Evolutionary conservation across 2,888 invertebrate species (phyloP).

Genomic region (Sphaeridia pumilis): DNA sequence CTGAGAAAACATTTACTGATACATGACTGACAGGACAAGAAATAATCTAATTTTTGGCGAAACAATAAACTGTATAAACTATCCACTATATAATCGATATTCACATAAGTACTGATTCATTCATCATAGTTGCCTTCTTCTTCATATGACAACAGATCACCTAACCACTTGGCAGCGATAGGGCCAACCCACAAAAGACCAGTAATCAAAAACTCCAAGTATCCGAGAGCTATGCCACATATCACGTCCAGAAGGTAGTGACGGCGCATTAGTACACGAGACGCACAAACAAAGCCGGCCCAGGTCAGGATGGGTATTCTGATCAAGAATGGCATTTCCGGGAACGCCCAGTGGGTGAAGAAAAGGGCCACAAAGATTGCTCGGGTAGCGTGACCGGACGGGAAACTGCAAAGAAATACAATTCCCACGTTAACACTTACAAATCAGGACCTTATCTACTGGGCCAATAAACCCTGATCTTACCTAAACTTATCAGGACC

Average conservation of each 20-base stretch:
- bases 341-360: conserved; percentile 42
- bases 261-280: conserved; percentile 67
- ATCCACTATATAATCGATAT: too few relatives aligned
- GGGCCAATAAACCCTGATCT: too few relatives aligned
- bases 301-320: conserved; percentile 58
- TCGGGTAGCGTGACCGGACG: conserved; percentile 87
- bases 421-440: background rate
- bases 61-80: too few relatives aligned
- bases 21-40: too few relatives aligned
- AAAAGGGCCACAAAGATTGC: conserved; percentile 63
- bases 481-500: conserved; percentile 67
- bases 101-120: too few relatives aligned
- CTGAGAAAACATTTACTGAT: too few relatives aligned
- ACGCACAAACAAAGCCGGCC: conserved; percentile 60
- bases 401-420: conserved; percentile 51
- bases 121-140: too few relatives aligned
- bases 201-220: conserved; percentile 51
- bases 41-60: too few relatives aligned
- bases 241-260: conserved; percentile 79
- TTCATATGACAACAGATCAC: conserved; percentile 47
- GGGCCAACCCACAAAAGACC: conserved; percentile 58
- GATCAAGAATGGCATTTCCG: conserved; percentile 44
- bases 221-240: conserved; percentile 61
- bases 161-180: conserved; percentile 48
- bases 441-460: too few relatives aligned